These are phyloP conservation scores for Eolophus roseicapilla DNA, from an alignment of 2,113 vertebrate species.

Conservation along the genomic window DNA sequence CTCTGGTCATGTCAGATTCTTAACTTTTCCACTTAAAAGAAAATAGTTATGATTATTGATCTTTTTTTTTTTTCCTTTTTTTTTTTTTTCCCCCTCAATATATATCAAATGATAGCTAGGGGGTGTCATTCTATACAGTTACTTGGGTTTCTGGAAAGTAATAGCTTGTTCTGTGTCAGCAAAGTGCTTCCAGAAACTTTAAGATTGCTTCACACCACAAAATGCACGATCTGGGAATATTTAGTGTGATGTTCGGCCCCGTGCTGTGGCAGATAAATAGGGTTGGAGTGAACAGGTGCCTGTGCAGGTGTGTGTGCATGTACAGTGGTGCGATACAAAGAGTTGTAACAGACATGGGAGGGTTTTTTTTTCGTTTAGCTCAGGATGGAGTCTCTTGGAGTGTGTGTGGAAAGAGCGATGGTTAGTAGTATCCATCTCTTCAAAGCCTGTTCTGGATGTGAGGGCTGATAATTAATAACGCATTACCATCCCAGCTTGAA, in stretches of 20 bases:
- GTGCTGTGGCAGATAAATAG: conserved; percentile 59
- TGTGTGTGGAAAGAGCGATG: conserved; percentile 61
- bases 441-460: conserved; percentile 46
- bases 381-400: conserved; percentile 54
- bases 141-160: conserved; percentile 79
- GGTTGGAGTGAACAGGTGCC: conserved; percentile 65
- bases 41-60: conserved; percentile 71
- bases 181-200: conserved; percentile 74
- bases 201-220: conserved; percentile 56
- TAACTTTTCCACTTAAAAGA: conserved; percentile 77
- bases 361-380: conserved; percentile 56
- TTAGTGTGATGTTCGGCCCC: conserved; percentile 29
- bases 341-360: neutral
- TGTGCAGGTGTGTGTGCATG: conserved; percentile 11
- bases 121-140: conserved; percentile 78
- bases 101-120: conserved; percentile 78
- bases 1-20: conserved; percentile 72
- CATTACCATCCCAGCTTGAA: neutral
- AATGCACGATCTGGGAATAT: conserved; percentile 40
- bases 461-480: conserved; percentile 47
- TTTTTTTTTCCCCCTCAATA: neutral
- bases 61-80: neutral
- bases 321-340: neutral
- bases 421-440: conserved; percentile 50
- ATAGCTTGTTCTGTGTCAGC: conserved; percentile 73